Evolutionary conservation across 2,888 invertebrate genomes (phyloP).

Genomic region (Drosophila koepferae): DNA sequence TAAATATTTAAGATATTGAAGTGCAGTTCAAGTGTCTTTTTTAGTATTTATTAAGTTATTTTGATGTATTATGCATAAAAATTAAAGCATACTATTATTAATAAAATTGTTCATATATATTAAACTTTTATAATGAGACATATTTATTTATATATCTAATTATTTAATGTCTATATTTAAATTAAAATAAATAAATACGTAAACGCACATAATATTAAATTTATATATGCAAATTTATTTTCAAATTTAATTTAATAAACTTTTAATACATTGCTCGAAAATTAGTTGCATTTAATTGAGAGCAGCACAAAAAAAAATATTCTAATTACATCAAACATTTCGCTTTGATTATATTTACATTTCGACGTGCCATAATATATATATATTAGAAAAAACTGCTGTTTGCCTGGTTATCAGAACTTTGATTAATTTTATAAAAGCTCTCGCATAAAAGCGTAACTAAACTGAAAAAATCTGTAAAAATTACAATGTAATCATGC

Average conservation of each 20-base stretch:
- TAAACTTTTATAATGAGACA: too few relatives aligned
- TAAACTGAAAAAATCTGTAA: background rate
- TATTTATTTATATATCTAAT: too few relatives aligned
- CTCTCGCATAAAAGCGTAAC: too few relatives aligned
- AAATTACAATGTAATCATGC: background rate
- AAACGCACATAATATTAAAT: too few relatives aligned
- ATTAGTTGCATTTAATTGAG: background rate
- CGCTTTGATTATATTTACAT: background rate
- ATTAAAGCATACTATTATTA: too few relatives aligned
- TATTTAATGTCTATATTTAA: too few relatives aligned
- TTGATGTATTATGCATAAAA: too few relatives aligned
- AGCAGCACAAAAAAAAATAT: background rate
- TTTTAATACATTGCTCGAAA: background rate
- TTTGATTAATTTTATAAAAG: background rate
- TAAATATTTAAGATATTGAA: background rate
- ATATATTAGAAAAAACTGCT: background rate
- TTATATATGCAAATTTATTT: background rate
- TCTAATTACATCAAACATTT: background rate
- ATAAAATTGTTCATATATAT: too few relatives aligned
- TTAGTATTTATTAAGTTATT: background rate
- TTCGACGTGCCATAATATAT: background rate
- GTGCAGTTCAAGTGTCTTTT: background rate
- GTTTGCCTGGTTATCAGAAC: background rate
- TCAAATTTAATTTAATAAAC: background rate
- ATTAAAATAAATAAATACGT: background rate